phyloP scores from a whole-genome alignment of 2,888 invertebrate genomes.

The Amphipyra tragopoginis region DNA sequence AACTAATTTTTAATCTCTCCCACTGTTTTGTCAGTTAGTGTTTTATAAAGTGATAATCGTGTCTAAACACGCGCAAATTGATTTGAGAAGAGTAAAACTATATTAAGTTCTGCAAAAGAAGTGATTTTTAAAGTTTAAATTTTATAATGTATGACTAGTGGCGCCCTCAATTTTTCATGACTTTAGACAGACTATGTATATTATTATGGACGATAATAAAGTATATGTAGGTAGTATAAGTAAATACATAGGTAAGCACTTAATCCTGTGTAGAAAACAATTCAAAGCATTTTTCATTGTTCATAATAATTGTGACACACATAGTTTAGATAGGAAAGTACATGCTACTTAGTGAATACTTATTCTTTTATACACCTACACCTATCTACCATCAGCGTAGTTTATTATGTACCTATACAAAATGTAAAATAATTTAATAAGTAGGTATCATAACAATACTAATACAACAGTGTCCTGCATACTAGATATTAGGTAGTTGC shows the following conservation, averaged over 20 bases:
- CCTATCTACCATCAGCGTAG: slow-evolving; percentile 8
- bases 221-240: slow-evolving; percentile 3
- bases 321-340: slow-evolving; percentile 20
- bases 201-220: background rate
- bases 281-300: slow-evolving; percentile 12
- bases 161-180: too few species aligned
- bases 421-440: slow-evolving; percentile 21
- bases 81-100: too few species aligned
- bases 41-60: too few species aligned
- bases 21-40: too few species aligned
- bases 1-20: too few species aligned
- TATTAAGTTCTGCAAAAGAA: too few species aligned
- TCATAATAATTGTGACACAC: slow-evolving; percentile 15
- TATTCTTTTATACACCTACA: slow-evolving; percentile 15
- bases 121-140: too few species aligned
- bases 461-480: slow-evolving; percentile 11
- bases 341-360: slow-evolving; percentile 21
- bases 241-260: slow-evolving; percentile 23
- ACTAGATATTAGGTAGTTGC: slow-evolving; percentile 9
- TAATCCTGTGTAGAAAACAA: slow-evolving; percentile 18
- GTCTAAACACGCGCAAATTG: too few species aligned
- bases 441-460: slow-evolving; percentile 22
- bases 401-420: slow-evolving; percentile 10
- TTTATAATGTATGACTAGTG: too few species aligned
- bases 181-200: too few species aligned